Conservation (phyloP, 2,888 invertebrate species). For the Lathronympha strigana region DNA sequence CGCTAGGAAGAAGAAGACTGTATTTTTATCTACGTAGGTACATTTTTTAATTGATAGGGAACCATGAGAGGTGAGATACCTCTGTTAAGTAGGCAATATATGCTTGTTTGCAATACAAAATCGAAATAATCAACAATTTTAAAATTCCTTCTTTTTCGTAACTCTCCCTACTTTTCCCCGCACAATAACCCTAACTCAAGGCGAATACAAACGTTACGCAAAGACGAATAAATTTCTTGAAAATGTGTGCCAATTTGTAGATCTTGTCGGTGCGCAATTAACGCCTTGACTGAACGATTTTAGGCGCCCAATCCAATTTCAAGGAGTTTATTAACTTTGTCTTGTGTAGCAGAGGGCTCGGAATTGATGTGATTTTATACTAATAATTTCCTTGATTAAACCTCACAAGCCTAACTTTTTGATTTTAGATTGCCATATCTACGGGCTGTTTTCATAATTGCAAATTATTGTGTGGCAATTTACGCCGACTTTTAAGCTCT, state of each 20-base stretch:
- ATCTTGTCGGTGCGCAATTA: constrained; percentile 40
- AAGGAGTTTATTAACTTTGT: constrained; percentile 38
- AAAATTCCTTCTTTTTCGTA: no score
- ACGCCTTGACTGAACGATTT: constrained; percentile 40
- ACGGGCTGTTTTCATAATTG: neutral
- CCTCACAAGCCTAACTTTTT: neutral
- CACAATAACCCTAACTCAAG: constrained; percentile 13
- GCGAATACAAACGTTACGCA: constrained; percentile 15
- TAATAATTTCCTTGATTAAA: constrained; percentile 30
- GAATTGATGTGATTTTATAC: constrained; percentile 30
- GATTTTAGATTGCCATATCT: neutral
- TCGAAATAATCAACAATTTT: no score
- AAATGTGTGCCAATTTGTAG: constrained; percentile 39
- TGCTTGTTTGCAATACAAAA: no score
- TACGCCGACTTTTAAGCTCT: neutral
- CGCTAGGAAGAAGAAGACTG: no score
- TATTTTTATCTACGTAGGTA: no score
- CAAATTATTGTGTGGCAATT: neutral
- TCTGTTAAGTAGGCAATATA: no score
- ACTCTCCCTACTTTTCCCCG: neutral
- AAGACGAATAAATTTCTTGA: constrained; percentile 32
- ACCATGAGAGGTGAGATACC: no score
- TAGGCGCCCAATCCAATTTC: constrained; percentile 38
- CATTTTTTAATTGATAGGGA: no score
- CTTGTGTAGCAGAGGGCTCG: constrained; percentile 26